These are phyloP conservation scores for Limnothrissa miodon DNA, from an alignment of 2,113 vertebrate species.

Conservation along the genomic window DNA sequence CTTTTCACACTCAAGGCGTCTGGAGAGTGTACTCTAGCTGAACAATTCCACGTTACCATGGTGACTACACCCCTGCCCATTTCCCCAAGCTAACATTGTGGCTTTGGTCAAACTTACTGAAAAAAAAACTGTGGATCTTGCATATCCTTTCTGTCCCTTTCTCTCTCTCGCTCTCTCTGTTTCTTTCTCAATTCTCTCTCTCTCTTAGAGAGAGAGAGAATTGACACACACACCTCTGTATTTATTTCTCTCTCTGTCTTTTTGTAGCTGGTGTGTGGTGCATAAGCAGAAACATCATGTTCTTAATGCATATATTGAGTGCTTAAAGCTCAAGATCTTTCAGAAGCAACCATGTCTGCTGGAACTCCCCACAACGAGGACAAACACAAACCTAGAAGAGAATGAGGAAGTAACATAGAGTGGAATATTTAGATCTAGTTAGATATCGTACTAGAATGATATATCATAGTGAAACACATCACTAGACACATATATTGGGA, in stretches of 20 bases:
- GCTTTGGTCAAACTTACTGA: background rate
- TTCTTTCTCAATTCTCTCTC: background rate
- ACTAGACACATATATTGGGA: too few relatives aligned
- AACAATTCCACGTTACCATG: conserved; percentile 26
- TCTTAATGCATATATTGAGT: background rate
- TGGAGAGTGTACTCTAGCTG: conserved; percentile 5
- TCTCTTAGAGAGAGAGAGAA: too few relatives aligned
- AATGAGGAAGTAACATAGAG: too few relatives aligned
- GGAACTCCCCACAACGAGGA: too few relatives aligned
- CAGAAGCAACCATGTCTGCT: too few relatives aligned
- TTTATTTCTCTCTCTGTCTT: background rate
- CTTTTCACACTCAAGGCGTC: background rate
- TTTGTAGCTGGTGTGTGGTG: conserved; percentile 38
- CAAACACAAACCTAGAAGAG: conserved; percentile 41
- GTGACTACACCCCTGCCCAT: background rate
- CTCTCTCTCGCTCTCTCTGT: conserved; percentile 15
- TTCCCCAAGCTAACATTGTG: background rate
- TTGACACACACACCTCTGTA: too few relatives aligned
- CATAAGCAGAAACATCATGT: background rate
- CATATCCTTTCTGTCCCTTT: conserved; percentile 26
- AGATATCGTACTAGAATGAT: too few relatives aligned
- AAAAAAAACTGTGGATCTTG: conserved; percentile 27
- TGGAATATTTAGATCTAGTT: too few relatives aligned
- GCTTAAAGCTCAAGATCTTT: background rate
- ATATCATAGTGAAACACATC: too few relatives aligned